Evolutionary conservation across 2,113 vertebrate species (phyloP).

Genomic region (Coracopsis vasa): DNA sequence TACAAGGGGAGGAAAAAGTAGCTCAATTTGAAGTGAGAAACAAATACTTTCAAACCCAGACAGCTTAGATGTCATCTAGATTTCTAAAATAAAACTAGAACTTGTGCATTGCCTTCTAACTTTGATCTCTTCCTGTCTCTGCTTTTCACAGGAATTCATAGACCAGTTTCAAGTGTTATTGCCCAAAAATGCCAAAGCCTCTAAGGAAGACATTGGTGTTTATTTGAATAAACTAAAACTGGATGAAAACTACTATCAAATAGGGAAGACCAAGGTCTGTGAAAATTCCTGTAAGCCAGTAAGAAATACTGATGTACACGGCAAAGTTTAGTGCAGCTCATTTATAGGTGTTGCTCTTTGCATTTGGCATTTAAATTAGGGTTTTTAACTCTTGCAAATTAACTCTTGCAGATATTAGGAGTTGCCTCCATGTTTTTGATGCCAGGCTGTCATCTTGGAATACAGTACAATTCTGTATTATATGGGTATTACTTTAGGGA

Average conservation of each 20-base stretch:
- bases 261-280: constrained; percentile 92
- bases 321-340: background rate
- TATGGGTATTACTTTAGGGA: background rate
- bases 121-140: background rate
- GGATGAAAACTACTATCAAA: constrained; percentile 88
- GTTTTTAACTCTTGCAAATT: background rate
- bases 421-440: background rate
- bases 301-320: background rate
- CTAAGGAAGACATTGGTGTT: constrained; percentile 80
- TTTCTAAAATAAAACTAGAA: background rate
- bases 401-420: background rate
- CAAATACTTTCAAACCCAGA: background rate
- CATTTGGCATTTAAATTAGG: background rate
- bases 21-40: background rate
- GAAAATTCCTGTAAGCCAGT: background rate
- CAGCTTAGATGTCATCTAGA: background rate
- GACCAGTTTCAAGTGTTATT: constrained; percentile 93
- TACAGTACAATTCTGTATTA: background rate
- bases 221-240: constrained; percentile 83
- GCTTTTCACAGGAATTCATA: constrained; percentile 84
- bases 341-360: background rate
- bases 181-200: constrained; percentile 79
- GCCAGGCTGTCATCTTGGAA: background rate
- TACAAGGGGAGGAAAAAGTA: background rate
- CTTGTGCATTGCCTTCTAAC: background rate